phyloP scores from a whole-genome alignment of 2,113 vertebrate species.

The Cebus imitator region DNA sequence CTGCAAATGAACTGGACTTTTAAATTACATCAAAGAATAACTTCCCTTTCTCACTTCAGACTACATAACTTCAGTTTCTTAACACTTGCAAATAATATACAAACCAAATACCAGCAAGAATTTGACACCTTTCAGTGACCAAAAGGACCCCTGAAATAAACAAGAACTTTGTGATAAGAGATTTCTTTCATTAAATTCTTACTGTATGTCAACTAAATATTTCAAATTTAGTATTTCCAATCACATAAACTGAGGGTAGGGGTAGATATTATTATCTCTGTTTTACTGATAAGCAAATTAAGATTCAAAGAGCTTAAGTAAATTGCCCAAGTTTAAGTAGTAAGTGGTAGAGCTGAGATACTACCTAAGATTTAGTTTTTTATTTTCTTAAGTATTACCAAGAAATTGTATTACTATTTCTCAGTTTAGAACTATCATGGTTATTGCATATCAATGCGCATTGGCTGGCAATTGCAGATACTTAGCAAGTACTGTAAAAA shows the following conservation, averaged over 20 bases:
- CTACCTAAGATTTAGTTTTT: neutral
- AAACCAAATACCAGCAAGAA: neutral
- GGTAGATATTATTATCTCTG: neutral
- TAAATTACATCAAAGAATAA: neutral
- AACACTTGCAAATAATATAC: constrained; percentile 20
- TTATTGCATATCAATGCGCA: neutral
- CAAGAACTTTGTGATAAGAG: neutral
- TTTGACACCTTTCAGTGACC: neutral
- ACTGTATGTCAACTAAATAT: neutral
- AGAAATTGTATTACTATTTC: neutral
- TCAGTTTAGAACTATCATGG: neutral
- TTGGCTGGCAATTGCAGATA: neutral
- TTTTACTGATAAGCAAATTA: constrained; percentile 36
- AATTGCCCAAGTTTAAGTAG: neutral
- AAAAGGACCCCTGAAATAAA: constrained; percentile 32
- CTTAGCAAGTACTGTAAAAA: neutral
- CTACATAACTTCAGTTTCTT: neutral
- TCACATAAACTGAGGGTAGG: neutral
- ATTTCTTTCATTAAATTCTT: constrained; percentile 19
- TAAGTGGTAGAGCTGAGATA: neutral
- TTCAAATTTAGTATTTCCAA: constrained; percentile 22
- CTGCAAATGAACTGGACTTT: neutral
- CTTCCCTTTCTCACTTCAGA: neutral
- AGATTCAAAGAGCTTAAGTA: neutral
- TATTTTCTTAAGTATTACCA: neutral